Evolutionary conservation across 2,797 vertebrate species (phyloP).

Genomic region (Phrynocephalus vlangalii): DNA sequence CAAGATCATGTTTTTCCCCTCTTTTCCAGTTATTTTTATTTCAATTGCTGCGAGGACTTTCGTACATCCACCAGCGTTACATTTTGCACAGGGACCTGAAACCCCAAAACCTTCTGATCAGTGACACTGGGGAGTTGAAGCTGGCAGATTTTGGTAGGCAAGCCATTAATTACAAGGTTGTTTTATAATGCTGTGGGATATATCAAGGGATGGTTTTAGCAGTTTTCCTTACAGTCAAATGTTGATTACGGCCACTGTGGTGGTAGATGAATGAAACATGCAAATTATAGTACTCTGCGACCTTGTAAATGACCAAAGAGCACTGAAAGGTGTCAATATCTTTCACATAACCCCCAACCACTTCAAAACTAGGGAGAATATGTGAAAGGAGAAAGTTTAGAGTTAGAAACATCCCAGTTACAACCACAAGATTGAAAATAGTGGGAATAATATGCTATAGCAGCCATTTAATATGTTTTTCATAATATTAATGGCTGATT

Average conservation of each 20-base stretch:
- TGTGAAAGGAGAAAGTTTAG: not conserved
- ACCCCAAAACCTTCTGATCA: slow-evolving; percentile 98
- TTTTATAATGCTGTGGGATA: slow-evolving; percentile 76
- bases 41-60: slow-evolving; percentile 95
- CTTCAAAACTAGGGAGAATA: not conserved
- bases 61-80: slow-evolving; percentile 97
- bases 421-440: not conserved
- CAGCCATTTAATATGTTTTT: not conserved
- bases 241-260: slow-evolving; percentile 69
- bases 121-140: slow-evolving; percentile 96
- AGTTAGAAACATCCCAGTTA: not conserved
- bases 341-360: slow-evolving; percentile 32
- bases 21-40: slow-evolving; percentile 93
- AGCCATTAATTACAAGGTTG: slow-evolving; percentile 81
- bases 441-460: not conserved
- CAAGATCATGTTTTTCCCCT: slow-evolving; percentile 72
- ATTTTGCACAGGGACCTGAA: slow-evolving; percentile 98
- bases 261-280: slow-evolving; percentile 62
- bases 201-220: slow-evolving; percentile 76
- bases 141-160: slow-evolving; percentile 95
- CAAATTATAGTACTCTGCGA: slow-evolving; percentile 50
- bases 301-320: slow-evolving; percentile 33
- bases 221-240: slow-evolving; percentile 72
- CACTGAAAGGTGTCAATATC: slow-evolving; percentile 37
- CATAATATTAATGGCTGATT: not conserved